Conservation (phyloP, 1,140 invertebrate species). For the Bombus sibiricus region DNA sequence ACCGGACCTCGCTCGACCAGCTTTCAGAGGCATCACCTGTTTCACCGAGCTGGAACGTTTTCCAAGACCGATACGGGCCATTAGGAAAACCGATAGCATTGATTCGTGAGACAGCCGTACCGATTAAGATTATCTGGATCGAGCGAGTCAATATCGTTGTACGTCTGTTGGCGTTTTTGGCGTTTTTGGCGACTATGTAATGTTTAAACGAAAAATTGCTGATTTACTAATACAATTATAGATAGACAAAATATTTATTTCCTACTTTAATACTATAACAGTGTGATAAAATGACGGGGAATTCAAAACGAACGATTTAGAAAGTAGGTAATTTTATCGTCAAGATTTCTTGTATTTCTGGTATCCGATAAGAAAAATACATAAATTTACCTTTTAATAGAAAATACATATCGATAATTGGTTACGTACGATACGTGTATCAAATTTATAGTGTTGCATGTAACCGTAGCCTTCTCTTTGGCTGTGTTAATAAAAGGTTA, state of each 20-base stretch:
- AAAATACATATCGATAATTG: too few relatives aligned
- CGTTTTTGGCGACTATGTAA: neutral
- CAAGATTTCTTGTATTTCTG: too few relatives aligned
- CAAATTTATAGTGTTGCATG: too few relatives aligned
- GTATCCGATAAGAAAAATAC: too few relatives aligned
- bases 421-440: too few relatives aligned
- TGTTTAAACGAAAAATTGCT: neutral
- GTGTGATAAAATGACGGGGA: neutral
- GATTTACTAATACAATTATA: neutral
- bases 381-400: too few relatives aligned
- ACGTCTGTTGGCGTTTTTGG: neutral
- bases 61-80: neutral
- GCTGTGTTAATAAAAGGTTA: too few relatives aligned
- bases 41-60: neutral
- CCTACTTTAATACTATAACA: neutral
- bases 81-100: neutral
- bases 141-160: neutral
- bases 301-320: too few relatives aligned
- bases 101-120: neutral
- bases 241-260: too few relatives aligned
- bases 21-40: slow-evolving; percentile 39
- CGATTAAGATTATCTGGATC: neutral
- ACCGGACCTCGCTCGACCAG: neutral
- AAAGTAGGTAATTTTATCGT: too few relatives aligned
- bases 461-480: too few relatives aligned